A percentile compares a stretch with the other conserved stretches of the same genome.
phyloP scores from a whole-genome alignment of 2,888 invertebrate genomes.

The Miltochrista miniata region DNA sequence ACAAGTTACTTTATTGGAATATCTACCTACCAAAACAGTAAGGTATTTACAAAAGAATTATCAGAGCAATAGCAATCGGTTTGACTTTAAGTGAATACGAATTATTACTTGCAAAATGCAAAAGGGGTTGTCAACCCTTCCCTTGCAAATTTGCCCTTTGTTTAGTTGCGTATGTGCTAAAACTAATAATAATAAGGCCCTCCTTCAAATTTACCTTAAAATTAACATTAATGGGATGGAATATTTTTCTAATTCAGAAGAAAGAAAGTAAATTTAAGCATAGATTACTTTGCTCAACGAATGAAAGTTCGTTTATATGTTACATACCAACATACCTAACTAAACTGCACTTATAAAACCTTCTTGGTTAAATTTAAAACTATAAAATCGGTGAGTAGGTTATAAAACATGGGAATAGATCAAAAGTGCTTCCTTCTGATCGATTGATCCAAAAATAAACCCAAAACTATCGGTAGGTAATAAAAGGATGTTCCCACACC shows the following conservation, averaged over 20 bases:
- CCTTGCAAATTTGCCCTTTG: conserved; percentile 46
- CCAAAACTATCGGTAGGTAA: conserved; percentile 44
- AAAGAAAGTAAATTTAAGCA: no score
- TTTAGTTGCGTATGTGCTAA: conserved; percentile 49
- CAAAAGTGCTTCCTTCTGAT: conserved; percentile 54
- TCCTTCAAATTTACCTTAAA: conserved; percentile 17
- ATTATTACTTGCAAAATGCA: conserved; percentile 49
- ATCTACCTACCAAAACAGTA: no score
- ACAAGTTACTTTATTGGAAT: no score
- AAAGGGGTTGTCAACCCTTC: conserved; percentile 56
- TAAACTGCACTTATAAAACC: conserved; percentile 27
- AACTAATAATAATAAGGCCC: conserved; percentile 47
- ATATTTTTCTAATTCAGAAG: background rate
- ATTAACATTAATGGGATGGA: conserved; percentile 18
- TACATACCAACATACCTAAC: no score
- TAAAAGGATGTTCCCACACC: conserved; percentile 73
- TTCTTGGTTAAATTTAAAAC: conserved; percentile 40
- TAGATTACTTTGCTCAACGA: no score
- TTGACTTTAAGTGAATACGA: conserved; percentile 40
- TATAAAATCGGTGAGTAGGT: conserved; percentile 53
- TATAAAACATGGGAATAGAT: conserved; percentile 54
- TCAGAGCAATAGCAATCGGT: conserved; percentile 21
- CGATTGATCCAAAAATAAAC: conserved; percentile 44
- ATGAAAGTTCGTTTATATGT: conserved; percentile 13
- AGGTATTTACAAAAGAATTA: no score